A percentile compares a stretch with the other conserved stretches of the same genome.
These are phyloP conservation scores for Brenthis hecate DNA, from an alignment of 2,888 invertebrate species.

Conservation along the genomic window DNA sequence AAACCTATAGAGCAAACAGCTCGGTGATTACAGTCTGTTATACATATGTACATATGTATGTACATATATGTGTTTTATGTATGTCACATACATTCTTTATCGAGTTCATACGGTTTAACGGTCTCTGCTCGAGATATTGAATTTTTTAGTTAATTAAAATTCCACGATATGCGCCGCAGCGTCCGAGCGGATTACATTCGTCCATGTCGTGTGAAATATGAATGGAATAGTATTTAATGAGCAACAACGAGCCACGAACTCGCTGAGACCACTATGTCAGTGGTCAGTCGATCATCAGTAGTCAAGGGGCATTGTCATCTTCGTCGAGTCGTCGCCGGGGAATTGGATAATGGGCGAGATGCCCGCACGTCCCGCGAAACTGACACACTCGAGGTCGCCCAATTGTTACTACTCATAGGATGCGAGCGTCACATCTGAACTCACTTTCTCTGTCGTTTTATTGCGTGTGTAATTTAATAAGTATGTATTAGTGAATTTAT, in stretches of 20 bases:
- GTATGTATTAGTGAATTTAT: too few relatives aligned
- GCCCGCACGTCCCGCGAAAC: slow-evolving; percentile 22
- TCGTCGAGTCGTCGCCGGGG: slow-evolving; percentile 12
- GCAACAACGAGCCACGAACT: neutral
- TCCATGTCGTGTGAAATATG: neutral
- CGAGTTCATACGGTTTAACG: neutral
- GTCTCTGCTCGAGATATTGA: neutral
- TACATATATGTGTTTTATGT: neutral
- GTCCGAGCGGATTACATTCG: neutral
- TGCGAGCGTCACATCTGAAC: slow-evolving; percentile 1
- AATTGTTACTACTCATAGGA: slow-evolving; percentile 5
- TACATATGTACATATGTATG: too few relatives aligned
- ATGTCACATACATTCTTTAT: neutral
- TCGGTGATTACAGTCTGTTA: neutral
- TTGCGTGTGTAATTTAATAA: neutral
- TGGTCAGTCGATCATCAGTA: slow-evolving; percentile 20
- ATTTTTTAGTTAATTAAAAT: neutral
- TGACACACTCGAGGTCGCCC: slow-evolving; percentile 23
- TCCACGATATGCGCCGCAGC: neutral
- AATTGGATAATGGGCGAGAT: slow-evolving; percentile 30
- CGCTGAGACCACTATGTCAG: slow-evolving; percentile 1
- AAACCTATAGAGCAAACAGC: neutral
- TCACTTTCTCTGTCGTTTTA: slow-evolving; percentile 1
- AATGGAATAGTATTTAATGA: neutral
- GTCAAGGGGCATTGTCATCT: slow-evolving; percentile 27